Base-by-base conservation (phyloP, 1,140 invertebrate species). In the Holotrichia oblita region DNA sequence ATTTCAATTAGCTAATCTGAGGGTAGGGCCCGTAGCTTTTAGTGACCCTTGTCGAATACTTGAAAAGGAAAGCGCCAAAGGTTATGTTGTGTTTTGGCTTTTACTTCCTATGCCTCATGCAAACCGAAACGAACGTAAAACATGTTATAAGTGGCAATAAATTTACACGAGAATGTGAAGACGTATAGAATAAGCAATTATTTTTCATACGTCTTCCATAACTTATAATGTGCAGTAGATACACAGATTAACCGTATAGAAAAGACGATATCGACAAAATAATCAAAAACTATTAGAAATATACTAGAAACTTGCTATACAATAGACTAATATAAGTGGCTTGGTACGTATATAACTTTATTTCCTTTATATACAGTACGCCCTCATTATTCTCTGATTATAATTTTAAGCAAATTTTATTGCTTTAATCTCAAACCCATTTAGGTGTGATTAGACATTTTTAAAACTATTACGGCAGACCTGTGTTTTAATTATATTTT, bases 1-100 rank as follows among this genome's bases (percentile, higher is more conserved):
- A 74, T 74, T 74, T 74, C 73, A 74, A 74, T 74, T 74, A 74
- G 73, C 34, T 74, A 44, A 74, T 74, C 73, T 74, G 73, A 34
- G 73, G 73, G 41, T 74, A 44, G 41, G 41, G 6, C 73, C 40
- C 73, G 41, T 74, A 74, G 73, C 73, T 74, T 74, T 74, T 74
- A 74, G 73, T 74, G 73, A 74, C 73, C 73, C 73, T 74, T 44
- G 73, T 44, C 41, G 73, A 74, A 74, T 74, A 74, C 73, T 41
- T 41, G 73, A 74, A 44, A 40, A 74, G 73, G 41, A 74, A 74
- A 44, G 73, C 73, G 73, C 73, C 73, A 74, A 74, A 74, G 73
- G 73, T 44, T 74, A 74, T 74, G 73, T 74, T 44, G n/a, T 74
- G 73, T 74, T 74, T 69, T 69, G 61, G 61, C 61, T 69, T 69